A percentile compares a stretch with the other conserved stretches of the same genome.
These are phyloP conservation scores for Meteorus sp. DNA, from an alignment of 1,140 invertebrate species.

Conservation along the genomic window DNA sequence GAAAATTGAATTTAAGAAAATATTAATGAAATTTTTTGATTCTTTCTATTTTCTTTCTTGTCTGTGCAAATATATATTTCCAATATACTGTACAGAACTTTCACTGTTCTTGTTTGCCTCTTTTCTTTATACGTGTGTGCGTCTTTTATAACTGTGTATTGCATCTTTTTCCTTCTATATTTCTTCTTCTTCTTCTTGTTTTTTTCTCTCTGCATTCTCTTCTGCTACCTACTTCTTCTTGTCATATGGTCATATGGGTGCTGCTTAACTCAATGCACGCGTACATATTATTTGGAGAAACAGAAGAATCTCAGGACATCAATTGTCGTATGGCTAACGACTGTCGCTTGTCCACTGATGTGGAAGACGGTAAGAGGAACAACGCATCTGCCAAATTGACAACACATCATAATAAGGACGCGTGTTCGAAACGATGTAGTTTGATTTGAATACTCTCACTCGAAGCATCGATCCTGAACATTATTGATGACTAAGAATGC, in stretches of 20 bases:
- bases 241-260: not conserved
- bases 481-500: not conserved
- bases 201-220: constrained; percentile 17
- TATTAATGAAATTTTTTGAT: not conserved
- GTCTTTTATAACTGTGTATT: constrained; percentile 26
- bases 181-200: constrained; percentile 17
- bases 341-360: constrained; percentile 14
- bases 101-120: constrained; percentile 13
- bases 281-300: no score
- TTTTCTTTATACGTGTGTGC: constrained; percentile 23
- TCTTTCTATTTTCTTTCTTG: no score
- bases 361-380: constrained; percentile 53
- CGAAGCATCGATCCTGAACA: constrained; percentile 8
- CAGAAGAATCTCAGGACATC: constrained; percentile 2
- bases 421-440: constrained; percentile 42
- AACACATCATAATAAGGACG: constrained; percentile 32
- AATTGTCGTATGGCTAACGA: constrained; percentile 10
- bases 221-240: constrained; percentile 12
- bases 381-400: constrained; percentile 19
- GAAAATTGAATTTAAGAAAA: not conserved
- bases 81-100: no score
- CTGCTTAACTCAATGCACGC: no score
- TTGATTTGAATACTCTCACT: constrained; percentile 38
- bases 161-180: constrained; percentile 17
- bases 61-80: no score